Percentiles rank a stretch among this genome's conserved stretches.
These are phyloP conservation scores for Anorthoa munda DNA, from an alignment of 2,888 invertebrate species.

Conservation along the genomic window DNA sequence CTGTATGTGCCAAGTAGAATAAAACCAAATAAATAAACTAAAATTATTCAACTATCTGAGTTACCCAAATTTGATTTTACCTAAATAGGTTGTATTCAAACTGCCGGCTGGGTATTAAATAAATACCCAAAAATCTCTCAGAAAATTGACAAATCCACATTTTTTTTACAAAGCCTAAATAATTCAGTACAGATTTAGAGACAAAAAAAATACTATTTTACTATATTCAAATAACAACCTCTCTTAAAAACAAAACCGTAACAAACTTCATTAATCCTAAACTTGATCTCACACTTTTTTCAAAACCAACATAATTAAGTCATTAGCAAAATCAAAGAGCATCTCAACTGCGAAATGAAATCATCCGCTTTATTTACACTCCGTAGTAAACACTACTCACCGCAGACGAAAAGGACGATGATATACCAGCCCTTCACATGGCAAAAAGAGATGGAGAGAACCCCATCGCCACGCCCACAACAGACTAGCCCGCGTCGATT, in stretches of 20 bases:
- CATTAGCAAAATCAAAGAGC: slow-evolving; percentile 79
- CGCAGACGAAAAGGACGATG: slow-evolving; percentile 67
- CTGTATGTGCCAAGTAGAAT: too few relatives aligned
- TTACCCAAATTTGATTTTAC: too few relatives aligned
- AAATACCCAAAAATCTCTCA: too few relatives aligned
- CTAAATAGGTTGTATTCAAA: too few relatives aligned
- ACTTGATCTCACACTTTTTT: slow-evolving; percentile 54
- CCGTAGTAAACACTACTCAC: slow-evolving; percentile 79
- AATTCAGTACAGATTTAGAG: too few relatives aligned
- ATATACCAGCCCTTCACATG: slow-evolving; percentile 47
- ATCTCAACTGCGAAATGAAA: slow-evolving; percentile 83
- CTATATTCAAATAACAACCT: too few relatives aligned
- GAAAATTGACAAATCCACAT: too few relatives aligned
- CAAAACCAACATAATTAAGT: slow-evolving; percentile 74
- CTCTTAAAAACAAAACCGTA: not conserved
- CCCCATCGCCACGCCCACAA: slow-evolving; percentile 82
- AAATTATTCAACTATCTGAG: too few relatives aligned
- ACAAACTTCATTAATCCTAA: slow-evolving; percentile 15
- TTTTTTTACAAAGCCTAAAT: too few relatives aligned
- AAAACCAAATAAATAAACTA: too few relatives aligned
- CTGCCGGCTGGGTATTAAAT: too few relatives aligned
- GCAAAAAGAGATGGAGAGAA: slow-evolving; percentile 68
- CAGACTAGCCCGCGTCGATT: slow-evolving; percentile 80
- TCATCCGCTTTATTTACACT: slow-evolving; percentile 87
- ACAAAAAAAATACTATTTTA: not conserved